Conservation (phyloP, 2,888 invertebrate genomes). For the Matsumyia berberina region DNA sequence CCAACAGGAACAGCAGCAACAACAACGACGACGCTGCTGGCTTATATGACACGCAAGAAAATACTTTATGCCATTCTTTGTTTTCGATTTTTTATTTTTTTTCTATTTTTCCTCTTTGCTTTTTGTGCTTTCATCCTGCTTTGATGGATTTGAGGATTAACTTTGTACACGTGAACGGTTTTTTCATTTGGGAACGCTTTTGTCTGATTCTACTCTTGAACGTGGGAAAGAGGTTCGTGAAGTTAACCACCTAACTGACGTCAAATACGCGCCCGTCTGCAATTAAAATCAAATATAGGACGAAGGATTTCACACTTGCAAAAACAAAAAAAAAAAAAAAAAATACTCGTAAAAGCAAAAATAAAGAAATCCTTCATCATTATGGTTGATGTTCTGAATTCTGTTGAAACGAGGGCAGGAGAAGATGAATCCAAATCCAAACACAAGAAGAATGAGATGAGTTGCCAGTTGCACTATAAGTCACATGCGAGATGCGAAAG, state of each 20-base stretch:
- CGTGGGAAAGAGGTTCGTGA: neutral
- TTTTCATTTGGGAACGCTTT: slow-evolving; percentile 1
- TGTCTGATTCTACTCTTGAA: neutral
- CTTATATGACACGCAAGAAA: slow-evolving; percentile 51
- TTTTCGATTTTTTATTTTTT: slow-evolving; percentile 16
- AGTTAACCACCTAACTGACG: slow-evolving; percentile 27
- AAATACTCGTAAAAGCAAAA: neutral
- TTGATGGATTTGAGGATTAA: slow-evolving; percentile 50
- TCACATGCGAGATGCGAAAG: slow-evolving; percentile 8
- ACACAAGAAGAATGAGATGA: slow-evolving; percentile 36
- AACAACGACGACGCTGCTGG: slow-evolving; percentile 1
- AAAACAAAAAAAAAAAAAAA: slow-evolving; percentile 1
- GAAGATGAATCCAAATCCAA: slow-evolving; percentile 46
- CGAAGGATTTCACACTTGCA: slow-evolving; percentile 43
- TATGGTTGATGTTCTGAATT: slow-evolving; percentile 20
- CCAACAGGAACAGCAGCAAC: slow-evolving; percentile 10
- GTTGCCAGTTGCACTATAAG: slow-evolving; percentile 55
- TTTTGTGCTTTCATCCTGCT: slow-evolving; percentile 21
- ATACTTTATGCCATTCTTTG: slow-evolving; percentile 43
- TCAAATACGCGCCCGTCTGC: slow-evolving; percentile 33
- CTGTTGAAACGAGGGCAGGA: slow-evolving; percentile 47
- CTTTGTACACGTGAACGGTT: slow-evolving; percentile 24
- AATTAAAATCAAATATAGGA: slow-evolving; percentile 65
- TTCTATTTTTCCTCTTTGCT: no score
- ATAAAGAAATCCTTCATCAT: slow-evolving; percentile 37